A percentile compares a stretch with the other conserved stretches of the same genome.
phyloP scores from a whole-genome alignment of 2,797 vertebrate species.

The Glossophaga mutica region DNA sequence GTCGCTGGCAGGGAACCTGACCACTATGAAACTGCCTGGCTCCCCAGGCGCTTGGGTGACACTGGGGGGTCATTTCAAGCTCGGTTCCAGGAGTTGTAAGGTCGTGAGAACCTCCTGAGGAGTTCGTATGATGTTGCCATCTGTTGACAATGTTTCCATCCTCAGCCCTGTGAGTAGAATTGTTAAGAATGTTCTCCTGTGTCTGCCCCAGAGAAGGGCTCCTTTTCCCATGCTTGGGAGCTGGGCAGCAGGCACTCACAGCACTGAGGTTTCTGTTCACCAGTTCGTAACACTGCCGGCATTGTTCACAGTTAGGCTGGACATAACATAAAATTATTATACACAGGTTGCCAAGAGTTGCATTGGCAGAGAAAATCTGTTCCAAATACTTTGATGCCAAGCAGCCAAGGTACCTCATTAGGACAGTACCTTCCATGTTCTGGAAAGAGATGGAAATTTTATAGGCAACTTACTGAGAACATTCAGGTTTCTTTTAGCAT shows the following conservation, averaged over 20 bases:
- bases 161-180: constrained; percentile 69
- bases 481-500: constrained; percentile 17
- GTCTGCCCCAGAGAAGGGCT: constrained; percentile 70
- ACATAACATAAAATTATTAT: constrained; percentile 49
- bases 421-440: not conserved
- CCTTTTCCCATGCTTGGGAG: constrained; percentile 68
- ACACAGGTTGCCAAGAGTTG: constrained; percentile 44
- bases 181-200: constrained; percentile 39
- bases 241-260: constrained; percentile 58
- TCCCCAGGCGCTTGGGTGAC: not conserved
- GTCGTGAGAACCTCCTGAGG: constrained; percentile 77
- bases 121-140: constrained; percentile 46
- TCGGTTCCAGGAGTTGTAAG: constrained; percentile 45
- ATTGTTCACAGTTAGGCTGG: constrained; percentile 60
- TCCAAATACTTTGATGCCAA: not conserved
- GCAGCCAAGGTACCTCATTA: not conserved
- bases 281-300: constrained; percentile 72
- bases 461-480: not conserved
- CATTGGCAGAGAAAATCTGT: not conserved
- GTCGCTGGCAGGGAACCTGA: not conserved
- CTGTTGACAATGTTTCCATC: constrained; percentile 48
- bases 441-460: not conserved
- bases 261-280: constrained; percentile 73
- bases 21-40: not conserved
- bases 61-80: constrained; percentile 44